Base-by-base conservation (phyloP, 2,888 invertebrate genomes). In the Eubasilissa splendida region DNA sequence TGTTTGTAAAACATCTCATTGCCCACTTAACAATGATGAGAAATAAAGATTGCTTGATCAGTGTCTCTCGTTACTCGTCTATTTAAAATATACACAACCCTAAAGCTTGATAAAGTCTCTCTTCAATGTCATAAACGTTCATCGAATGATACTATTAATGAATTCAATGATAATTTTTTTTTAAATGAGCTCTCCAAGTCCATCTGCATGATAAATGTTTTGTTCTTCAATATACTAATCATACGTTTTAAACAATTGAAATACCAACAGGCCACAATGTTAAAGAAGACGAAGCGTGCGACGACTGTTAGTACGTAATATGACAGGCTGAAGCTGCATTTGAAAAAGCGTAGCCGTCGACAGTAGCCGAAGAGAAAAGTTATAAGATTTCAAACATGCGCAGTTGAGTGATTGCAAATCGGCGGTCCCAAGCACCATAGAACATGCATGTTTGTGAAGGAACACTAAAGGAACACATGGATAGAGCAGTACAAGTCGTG, bases 211-310 rank as follows among this genome's bases (percentile, higher is more conserved):
- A 50, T 68, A 68, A 68, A 68, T 68, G 66, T 68, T n/a, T 68
- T 14, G 5, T 68, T 42, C 33, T 68, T 68, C 66, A 68, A 68
- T 70, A 70, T 71, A 78, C 78, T 78, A 78, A 78, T 78, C n/a
- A 70, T 78, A 33, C 73, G 70, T 78, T 78, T 78, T 78, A 53
- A 70, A 78, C 71, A 71, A 56, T 77, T 77, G 74, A 50, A 75
- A 42, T 7, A 42, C 42, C 42, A 42, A 79, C 83, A 83, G 83
- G 83, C 83, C 73, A 83, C 83, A 14, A 83, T 83, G 83, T 80
- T 83, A 77, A 83, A 83, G 83, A 83, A 83, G 79, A 83, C 79
- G 50, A 80, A 83, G 73, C 79, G 83, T 60, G 80, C 80, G 59
- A 77, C 82, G 60, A 77, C 77, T 14, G 82, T 80, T 56, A 82